These are phyloP conservation scores for Atherinosoma microstoma DNA, from an alignment of 2,797 vertebrate genomes.

Conservation along the genomic window DNA sequence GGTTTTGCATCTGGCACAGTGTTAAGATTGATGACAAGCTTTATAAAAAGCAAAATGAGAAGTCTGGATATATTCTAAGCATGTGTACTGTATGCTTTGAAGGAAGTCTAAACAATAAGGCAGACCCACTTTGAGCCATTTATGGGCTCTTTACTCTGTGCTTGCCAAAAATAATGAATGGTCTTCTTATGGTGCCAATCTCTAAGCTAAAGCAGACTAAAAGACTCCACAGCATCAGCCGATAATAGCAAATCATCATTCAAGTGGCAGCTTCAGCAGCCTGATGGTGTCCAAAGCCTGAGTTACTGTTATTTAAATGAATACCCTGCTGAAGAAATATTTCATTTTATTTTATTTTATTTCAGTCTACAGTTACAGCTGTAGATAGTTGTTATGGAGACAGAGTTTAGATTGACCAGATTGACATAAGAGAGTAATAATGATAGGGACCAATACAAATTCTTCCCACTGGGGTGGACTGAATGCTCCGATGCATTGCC, in stretches of 20 bases:
- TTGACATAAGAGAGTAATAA: slow-evolving; percentile 7
- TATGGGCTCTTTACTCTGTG: background rate
- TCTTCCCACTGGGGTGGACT: background rate
- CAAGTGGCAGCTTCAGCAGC: slow-evolving; percentile 5
- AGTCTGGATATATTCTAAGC: background rate
- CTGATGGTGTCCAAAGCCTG: background rate
- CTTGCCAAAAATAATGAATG: background rate
- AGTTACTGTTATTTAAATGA: background rate
- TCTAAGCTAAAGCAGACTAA: background rate
- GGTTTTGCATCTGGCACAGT: background rate
- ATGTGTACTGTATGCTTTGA: background rate
- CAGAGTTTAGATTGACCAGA: slow-evolving; percentile 13
- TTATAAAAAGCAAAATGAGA: background rate
- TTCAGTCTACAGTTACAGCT: too few species aligned
- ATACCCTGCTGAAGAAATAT: too few species aligned
- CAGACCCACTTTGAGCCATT: background rate
- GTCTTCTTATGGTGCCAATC: background rate
- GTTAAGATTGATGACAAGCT: background rate
- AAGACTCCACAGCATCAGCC: background rate
- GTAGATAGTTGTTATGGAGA: slow-evolving; percentile 27
- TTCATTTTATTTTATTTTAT: too few species aligned
- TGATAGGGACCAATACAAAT: background rate
- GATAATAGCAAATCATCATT: slow-evolving; percentile 10
- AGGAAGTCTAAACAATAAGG: background rate
- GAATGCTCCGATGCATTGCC: background rate